phyloP scores from a whole-genome alignment of 2,113 vertebrate species.

The Xerus inauris region DNA sequence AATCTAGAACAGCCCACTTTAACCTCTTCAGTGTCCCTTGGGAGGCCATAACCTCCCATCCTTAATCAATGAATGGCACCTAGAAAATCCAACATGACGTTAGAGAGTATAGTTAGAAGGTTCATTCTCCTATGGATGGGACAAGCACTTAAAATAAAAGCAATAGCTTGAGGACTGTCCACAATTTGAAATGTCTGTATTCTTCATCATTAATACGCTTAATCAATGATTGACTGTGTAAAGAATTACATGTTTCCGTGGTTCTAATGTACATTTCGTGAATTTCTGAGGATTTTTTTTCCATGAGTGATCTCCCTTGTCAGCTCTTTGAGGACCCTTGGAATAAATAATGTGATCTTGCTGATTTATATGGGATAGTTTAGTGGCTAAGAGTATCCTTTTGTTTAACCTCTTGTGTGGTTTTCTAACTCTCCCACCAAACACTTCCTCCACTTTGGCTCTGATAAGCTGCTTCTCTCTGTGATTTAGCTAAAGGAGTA shows the following conservation, averaged over 20 bases:
- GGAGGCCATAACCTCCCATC: neutral
- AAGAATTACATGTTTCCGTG: constrained; percentile 18
- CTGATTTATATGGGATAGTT: constrained; percentile 42
- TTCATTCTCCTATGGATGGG: neutral
- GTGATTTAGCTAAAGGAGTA: constrained; percentile 25
- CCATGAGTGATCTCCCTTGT: constrained; percentile 25
- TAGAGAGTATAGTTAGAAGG: neutral
- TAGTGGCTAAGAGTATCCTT: neutral
- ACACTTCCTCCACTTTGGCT: constrained; percentile 11
- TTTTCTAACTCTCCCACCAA: constrained; percentile 10
- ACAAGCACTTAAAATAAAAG: neutral
- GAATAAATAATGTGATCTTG: constrained; percentile 36
- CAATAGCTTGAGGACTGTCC: neutral
- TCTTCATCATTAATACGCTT: constrained; percentile 1
- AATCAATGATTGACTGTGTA: constrained; percentile 34
- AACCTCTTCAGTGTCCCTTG: neutral
- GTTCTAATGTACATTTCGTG: constrained; percentile 1
- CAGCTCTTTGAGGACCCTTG: constrained; percentile 33
- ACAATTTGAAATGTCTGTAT: constrained; percentile 33
- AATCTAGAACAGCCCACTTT: constrained; percentile 1
- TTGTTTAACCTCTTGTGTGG: constrained; percentile 7
- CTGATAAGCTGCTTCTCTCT: neutral
- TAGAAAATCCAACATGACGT: neutral
- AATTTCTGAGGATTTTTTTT: constrained; percentile 53
- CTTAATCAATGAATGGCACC: neutral